A percentile compares a stretch with the other conserved stretches of the same genome.
Conservation (phyloP, 2,797 vertebrate genomes). For the Thunnus albacares region DNA sequence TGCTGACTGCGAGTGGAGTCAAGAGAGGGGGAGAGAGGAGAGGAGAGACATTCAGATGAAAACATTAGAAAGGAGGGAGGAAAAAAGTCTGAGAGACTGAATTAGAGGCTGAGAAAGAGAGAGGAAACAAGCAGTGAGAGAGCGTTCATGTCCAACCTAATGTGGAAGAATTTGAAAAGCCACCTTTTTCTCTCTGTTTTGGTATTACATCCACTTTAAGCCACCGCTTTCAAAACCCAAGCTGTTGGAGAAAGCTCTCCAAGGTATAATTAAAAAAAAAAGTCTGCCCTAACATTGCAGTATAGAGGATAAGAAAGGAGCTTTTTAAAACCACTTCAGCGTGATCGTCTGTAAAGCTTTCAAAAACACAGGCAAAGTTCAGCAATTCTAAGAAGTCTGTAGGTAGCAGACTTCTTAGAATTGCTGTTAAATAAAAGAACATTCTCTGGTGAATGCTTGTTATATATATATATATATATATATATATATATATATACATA, state of each 20-base stretch:
- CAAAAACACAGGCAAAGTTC: background rate
- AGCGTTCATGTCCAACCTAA: slow-evolving; percentile 15
- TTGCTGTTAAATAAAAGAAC: no score
- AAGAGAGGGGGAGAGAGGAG: background rate
- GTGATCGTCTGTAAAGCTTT: background rate
- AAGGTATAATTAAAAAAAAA: slow-evolving; percentile 32
- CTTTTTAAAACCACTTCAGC: slow-evolving; percentile 3
- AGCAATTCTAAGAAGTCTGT: background rate
- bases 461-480: no score
- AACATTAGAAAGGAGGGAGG: background rate
- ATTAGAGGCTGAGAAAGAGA: slow-evolving; percentile 4
- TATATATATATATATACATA: no score
- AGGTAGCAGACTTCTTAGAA: no score
- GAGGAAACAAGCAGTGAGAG: background rate
- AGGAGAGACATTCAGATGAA: background rate
- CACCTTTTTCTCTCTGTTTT: slow-evolving; percentile 27
- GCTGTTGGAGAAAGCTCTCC: slow-evolving; percentile 20
- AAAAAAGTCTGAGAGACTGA: slow-evolving; percentile 3
- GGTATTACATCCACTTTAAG: slow-evolving; percentile 39
- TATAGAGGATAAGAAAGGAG: background rate
- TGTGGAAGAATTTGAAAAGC: slow-evolving; percentile 24
- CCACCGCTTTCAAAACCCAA: slow-evolving; percentile 15
- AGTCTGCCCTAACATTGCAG: background rate
- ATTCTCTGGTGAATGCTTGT: no score
- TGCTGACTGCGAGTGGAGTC: slow-evolving; percentile 24